Evolutionary conservation across 2,797 vertebrate species (phyloP).

Genomic region (Channallabes apus): DNA sequence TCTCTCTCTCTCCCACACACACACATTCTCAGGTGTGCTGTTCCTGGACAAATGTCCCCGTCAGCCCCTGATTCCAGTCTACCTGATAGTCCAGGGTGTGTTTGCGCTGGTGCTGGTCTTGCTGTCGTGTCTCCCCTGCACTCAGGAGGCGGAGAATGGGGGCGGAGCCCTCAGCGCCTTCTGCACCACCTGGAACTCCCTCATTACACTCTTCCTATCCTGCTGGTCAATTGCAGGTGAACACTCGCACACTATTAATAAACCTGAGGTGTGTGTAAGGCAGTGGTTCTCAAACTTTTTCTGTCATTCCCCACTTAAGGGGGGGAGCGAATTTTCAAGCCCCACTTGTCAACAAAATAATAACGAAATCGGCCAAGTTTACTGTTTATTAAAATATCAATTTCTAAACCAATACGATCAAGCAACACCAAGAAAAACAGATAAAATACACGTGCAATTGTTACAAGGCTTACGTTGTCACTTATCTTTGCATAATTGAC

Average conservation of each 20-base stretch:
- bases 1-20: too few species aligned
- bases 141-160: slow-evolving; percentile 52
- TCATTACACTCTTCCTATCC: slow-evolving; percentile 61
- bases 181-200: slow-evolving; percentile 61
- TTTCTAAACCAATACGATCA: too few species aligned
- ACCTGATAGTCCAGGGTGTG: slow-evolving; percentile 60
- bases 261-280: background rate
- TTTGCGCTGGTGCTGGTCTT: slow-evolving; percentile 51
- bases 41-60: slow-evolving; percentile 53
- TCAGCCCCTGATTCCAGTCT: slow-evolving; percentile 60
- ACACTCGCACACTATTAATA: background rate
- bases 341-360: too few species aligned
- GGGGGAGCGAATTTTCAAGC: too few species aligned
- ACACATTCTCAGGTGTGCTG: slow-evolving; percentile 58
- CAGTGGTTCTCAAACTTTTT: too few species aligned
- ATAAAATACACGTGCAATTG: too few species aligned
- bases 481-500: too few species aligned
- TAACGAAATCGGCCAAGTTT: too few species aligned
- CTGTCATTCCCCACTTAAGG: too few species aligned
- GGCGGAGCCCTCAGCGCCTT: slow-evolving; percentile 45
- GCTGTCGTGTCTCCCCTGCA: slow-evolving; percentile 60
- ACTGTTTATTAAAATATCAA: too few species aligned
- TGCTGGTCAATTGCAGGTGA: slow-evolving; percentile 65
- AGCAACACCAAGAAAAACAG: too few species aligned
- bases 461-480: too few species aligned